phyloP scores from a whole-genome alignment of 1,140 invertebrate genomes.

The Plectrocnemia conspersa region DNA sequence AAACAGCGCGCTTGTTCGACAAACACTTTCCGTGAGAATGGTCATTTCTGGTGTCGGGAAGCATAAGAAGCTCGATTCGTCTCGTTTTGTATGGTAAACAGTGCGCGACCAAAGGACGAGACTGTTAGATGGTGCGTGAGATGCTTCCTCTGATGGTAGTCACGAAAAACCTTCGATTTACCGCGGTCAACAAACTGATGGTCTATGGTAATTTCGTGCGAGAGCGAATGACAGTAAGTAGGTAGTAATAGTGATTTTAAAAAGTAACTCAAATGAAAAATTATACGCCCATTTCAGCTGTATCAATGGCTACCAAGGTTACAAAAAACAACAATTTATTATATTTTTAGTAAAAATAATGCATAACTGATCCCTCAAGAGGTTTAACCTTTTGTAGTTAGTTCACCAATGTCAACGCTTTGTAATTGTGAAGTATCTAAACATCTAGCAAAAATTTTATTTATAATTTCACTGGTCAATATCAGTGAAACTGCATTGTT shows the following conservation, averaged over 20 bases:
- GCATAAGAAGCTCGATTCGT: background rate
- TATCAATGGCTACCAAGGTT: too few species aligned
- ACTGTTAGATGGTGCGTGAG: constrained; percentile 7
- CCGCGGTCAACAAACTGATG: background rate
- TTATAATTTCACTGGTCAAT: too few species aligned
- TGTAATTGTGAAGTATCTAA: too few species aligned
- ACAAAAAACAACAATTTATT: background rate
- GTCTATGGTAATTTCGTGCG: background rate
- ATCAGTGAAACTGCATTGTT: too few species aligned
- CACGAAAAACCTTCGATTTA: background rate
- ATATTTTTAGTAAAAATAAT: too few species aligned
- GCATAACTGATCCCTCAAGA: background rate
- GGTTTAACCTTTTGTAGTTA: too few species aligned
- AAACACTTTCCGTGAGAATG: constrained; percentile 2
- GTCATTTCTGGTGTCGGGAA: background rate
- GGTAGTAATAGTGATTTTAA: too few species aligned
- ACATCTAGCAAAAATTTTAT: too few species aligned
- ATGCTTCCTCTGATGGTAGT: constrained; percentile 1
- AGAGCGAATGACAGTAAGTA: background rate
- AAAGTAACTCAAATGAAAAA: too few species aligned
- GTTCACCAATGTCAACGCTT: too few species aligned
- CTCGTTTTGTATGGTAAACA: background rate
- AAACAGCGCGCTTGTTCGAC: background rate
- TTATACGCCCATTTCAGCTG: too few species aligned
- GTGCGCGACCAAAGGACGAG: background rate